Evolutionary conservation across 2,113 vertebrate species (phyloP).

Genomic region (Equus quagga): DNA sequence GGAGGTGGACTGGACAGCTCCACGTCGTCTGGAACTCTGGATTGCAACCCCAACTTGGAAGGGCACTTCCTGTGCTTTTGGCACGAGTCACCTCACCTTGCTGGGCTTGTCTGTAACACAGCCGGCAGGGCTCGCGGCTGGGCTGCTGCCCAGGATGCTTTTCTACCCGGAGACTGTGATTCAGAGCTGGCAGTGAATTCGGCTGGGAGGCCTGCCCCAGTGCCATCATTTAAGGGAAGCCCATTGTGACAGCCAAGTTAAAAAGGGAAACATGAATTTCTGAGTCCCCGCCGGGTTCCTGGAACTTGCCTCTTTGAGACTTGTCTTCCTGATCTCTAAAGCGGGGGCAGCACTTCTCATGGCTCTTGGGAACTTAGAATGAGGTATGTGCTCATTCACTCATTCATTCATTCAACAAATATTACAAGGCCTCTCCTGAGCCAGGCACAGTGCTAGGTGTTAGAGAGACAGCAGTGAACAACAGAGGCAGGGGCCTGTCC

Average conservation of each 20-base stretch:
- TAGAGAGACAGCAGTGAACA: background rate
- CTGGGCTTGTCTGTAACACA: background rate
- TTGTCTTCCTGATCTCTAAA: background rate
- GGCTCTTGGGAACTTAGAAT: background rate
- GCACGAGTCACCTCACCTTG: background rate
- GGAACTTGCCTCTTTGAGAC: background rate
- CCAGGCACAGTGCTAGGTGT: too few species aligned
- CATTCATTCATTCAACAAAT: background rate
- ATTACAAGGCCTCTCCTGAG: background rate
- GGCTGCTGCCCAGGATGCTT: background rate
- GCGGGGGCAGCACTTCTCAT: background rate
- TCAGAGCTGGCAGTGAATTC: background rate
- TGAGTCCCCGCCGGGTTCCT: background rate
- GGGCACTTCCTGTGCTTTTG: background rate
- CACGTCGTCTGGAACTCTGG: too few species aligned
- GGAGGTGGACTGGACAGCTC: fast-evolving
- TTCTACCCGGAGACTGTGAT: background rate
- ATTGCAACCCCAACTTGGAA: background rate
- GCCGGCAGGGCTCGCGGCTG: background rate
- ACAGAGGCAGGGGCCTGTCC: background rate
- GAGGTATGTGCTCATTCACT: background rate
- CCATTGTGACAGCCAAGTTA: fast-evolving
- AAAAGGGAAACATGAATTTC: background rate
- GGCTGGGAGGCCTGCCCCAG: background rate
- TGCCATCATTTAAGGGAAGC: background rate